Evolutionary conservation across 2,113 vertebrate genomes (phyloP).

Genomic region (Rana temporaria): DNA sequence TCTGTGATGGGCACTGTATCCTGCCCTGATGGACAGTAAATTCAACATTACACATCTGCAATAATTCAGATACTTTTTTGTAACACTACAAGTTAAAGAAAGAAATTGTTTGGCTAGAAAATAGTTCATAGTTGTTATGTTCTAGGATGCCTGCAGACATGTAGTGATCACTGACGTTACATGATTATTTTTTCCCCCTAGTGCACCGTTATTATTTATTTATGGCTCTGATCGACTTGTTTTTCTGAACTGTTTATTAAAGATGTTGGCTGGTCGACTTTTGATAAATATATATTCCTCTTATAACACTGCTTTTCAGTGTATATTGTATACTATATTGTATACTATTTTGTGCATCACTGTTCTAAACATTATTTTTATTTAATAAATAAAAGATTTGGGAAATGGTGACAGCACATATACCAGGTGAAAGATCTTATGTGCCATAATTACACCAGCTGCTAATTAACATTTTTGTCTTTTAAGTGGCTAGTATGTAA

Average conservation of each 20-base stretch:
- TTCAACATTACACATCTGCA: too few species aligned
- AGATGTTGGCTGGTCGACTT: background rate
- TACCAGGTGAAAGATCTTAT: background rate
- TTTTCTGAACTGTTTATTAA: background rate
- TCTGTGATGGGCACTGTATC: too few species aligned
- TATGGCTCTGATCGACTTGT: background rate
- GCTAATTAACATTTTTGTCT: too few species aligned
- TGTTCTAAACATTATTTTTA: background rate
- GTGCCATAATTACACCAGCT: too few species aligned
- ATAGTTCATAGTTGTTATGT: background rate
- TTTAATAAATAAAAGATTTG: background rate
- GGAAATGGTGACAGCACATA: background rate
- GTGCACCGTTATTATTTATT: slow-evolving; percentile 10
- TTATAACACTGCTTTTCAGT: too few species aligned
- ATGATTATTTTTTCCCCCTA: background rate
- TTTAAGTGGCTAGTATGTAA: too few species aligned
- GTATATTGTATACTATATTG: too few species aligned
- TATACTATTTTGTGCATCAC: too few species aligned
- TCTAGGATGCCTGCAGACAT: background rate
- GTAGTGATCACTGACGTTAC: background rate
- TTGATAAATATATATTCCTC: too few species aligned
- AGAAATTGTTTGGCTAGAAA: background rate
- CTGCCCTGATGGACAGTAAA: too few species aligned
- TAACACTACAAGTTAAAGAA: too few species aligned
- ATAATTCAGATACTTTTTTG: too few species aligned